These are phyloP conservation scores for Chaenocephalus aceratus DNA, from an alignment of 2,113 vertebrate genomes.

Conservation along the genomic window DNA sequence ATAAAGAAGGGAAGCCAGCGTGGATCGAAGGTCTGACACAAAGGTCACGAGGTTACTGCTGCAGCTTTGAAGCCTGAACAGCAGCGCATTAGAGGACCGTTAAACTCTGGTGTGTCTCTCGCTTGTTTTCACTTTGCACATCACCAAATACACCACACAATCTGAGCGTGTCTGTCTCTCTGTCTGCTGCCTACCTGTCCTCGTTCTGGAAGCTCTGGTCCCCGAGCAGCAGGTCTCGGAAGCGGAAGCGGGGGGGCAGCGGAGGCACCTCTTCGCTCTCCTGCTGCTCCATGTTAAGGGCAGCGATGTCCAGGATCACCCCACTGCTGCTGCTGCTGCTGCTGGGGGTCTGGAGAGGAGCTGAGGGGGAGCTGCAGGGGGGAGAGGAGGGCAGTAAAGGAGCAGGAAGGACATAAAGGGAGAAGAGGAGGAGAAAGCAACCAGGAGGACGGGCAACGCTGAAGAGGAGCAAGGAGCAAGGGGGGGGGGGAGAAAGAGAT, in stretches of 20 bases:
- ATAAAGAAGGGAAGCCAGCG: too few species aligned
- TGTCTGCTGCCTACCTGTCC: slow-evolving; percentile 86
- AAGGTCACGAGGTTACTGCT: not conserved
- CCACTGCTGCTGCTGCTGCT: slow-evolving; percentile 62
- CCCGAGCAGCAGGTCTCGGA: slow-evolving; percentile 92
- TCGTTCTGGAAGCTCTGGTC: slow-evolving; percentile 93
- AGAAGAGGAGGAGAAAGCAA: not conserved
- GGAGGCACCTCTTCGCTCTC: slow-evolving; percentile 93
- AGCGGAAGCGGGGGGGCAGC: slow-evolving; percentile 91
- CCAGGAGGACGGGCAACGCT: not conserved
- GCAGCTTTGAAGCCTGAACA: too few species aligned
- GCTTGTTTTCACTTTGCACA: not conserved
- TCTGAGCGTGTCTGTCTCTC: not conserved
- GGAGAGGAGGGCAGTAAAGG: slow-evolving; percentile 22
- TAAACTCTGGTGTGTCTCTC: not conserved
- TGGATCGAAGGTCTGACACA: not conserved
- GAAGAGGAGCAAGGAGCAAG: not conserved
- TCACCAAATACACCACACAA: not conserved
- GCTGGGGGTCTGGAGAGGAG: slow-evolving; percentile 39
- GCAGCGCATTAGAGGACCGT: not conserved
- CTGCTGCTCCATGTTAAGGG: slow-evolving; percentile 87
- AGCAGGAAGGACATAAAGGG: slow-evolving; percentile 3
- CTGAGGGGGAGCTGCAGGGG: slow-evolving; percentile 52
- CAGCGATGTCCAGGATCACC: slow-evolving; percentile 77
- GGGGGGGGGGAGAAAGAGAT: not conserved